Percentiles rank a stretch among this genome's conserved stretches.
Evolutionary conservation across 2,888 invertebrate genomes (phyloP).

Genomic region (Emesis furor): DNA sequence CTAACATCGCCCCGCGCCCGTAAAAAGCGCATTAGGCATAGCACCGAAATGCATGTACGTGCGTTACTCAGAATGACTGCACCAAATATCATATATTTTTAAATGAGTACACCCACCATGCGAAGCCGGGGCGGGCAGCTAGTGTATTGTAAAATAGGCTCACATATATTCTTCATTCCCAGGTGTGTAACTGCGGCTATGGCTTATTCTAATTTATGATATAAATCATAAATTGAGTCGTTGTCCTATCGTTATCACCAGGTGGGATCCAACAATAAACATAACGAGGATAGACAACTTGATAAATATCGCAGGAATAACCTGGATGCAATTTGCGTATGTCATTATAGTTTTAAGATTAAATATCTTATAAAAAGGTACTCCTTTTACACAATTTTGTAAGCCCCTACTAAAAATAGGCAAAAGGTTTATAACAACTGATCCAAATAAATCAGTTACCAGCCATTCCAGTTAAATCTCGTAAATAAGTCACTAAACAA

Average conservation of each 20-base stretch:
- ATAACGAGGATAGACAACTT: background rate
- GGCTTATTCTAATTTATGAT: background rate
- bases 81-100: background rate
- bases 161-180: background rate
- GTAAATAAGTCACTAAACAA: constrained; percentile 15
- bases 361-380: constrained; percentile 11
- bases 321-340: constrained; percentile 23
- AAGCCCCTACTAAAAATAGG: background rate
- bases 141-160: background rate
- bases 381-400: background rate
- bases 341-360: constrained; percentile 17
- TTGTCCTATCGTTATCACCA: constrained; percentile 1
- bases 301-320: constrained; percentile 12
- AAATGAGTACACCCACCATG: background rate
- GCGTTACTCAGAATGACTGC: constrained; percentile 4
- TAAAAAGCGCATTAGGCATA: background rate
- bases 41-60: background rate
- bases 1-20: background rate
- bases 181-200: background rate
- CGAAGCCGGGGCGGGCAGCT: background rate
- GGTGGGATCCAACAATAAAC: background rate
- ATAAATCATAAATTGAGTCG: background rate
- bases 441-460: constrained; percentile 20
- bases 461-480: constrained; percentile 19
- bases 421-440: background rate